These are phyloP conservation scores for Goniozus legneri DNA, from an alignment of 1,140 invertebrate genomes.

Conservation along the genomic window DNA sequence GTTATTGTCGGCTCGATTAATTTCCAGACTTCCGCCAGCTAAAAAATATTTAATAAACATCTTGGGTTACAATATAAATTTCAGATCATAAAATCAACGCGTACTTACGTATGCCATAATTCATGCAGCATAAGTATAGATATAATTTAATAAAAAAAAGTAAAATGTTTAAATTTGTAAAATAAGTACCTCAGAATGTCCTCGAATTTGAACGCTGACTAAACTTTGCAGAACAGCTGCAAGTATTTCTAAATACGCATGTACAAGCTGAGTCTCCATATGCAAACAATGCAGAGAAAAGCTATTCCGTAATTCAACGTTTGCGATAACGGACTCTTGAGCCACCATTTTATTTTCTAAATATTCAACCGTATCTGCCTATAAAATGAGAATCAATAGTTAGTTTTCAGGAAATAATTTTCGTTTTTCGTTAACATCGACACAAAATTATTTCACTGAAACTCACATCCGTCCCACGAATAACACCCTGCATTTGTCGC, in stretches of 20 bases:
- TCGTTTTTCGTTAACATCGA: not conserved
- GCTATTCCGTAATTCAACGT: conserved; percentile 67
- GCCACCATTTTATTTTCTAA: conserved; percentile 68
- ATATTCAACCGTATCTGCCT: conserved; percentile 66
- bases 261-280: conserved; percentile 71
- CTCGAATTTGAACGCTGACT: conserved; percentile 60
- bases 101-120: conserved; percentile 4
- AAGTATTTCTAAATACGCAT: conserved; percentile 66
- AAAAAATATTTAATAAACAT: conserved; percentile 22
- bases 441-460: not conserved
- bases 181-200: conserved; percentile 67
- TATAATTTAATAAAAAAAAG: conserved; percentile 21
- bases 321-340: conserved; percentile 68
- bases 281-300: conserved; percentile 71
- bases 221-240: conserved; percentile 62
- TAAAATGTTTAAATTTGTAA: conserved; percentile 23
- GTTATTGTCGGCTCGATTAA: conserved; percentile 57
- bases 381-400: not conserved
- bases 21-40: conserved; percentile 61
- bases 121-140: conserved; percentile 3
- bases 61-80: not conserved
- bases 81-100: not conserved
- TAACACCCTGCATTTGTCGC: conserved; percentile 67
- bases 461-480: conserved; percentile 60
- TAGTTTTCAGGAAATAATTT: not conserved